Conservation (phyloP, 2,888 invertebrate genomes). For the Caenorhabditis macrosperma region DNA sequence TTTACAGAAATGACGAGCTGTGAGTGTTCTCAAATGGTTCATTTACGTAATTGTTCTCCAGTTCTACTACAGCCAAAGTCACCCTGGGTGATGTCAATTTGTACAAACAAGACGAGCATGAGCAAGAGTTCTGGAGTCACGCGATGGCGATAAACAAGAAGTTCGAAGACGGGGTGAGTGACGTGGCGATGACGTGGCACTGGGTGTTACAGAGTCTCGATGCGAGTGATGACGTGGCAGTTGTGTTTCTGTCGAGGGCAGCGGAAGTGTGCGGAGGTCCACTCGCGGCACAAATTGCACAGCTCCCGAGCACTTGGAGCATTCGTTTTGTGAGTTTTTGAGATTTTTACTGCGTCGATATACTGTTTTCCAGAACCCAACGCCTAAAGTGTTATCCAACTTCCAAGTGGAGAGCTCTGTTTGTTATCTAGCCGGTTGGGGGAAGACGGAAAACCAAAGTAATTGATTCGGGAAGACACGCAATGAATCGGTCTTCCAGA, state of each 20-base stretch:
- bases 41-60: slow-evolving; percentile 5
- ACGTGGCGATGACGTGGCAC: neutral
- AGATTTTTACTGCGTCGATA: too few relatives aligned
- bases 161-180: slow-evolving; percentile 24
- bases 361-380: neutral
- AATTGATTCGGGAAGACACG: neutral
- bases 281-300: slow-evolving; percentile 14
- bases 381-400: neutral
- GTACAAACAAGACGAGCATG: slow-evolving; percentile 23
- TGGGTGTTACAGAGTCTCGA: too few relatives aligned
- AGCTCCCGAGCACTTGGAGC: slow-evolving; percentile 21
- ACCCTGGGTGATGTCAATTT: slow-evolving; percentile 27
- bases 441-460: slow-evolving; percentile 35
- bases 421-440: slow-evolving; percentile 54
- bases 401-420: slow-evolving; percentile 28
- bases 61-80: slow-evolving; percentile 26
- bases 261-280: slow-evolving; percentile 19
- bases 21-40: neutral
- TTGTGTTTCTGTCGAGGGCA: slow-evolving; percentile 39
- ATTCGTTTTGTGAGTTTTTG: slow-evolving; percentile 12
- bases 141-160: slow-evolving; percentile 27
- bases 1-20: slow-evolving; percentile 24
- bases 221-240: slow-evolving; percentile 47
- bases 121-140: slow-evolving; percentile 45
- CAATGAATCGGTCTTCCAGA: slow-evolving; percentile 3